Evolutionary conservation across 2,888 invertebrate species (phyloP), one percentile per base, ranked within the genome.

Genomic region (Tuberolachnus salignus): DNA sequence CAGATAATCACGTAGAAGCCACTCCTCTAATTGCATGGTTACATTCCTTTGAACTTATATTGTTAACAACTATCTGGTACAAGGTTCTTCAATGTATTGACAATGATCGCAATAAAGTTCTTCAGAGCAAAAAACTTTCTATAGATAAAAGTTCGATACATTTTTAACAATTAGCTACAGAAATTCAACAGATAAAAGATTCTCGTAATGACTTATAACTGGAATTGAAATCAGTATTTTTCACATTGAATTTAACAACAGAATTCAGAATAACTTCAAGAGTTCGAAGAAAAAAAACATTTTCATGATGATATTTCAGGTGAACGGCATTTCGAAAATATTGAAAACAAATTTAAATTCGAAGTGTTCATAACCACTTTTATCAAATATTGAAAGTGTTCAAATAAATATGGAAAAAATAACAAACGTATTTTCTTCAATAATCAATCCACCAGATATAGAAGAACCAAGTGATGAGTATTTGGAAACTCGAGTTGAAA

Each of bases 271-370:
- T 63, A 63, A 63, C 63, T 63, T 63, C 63, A 63, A 63, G 63
- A 63, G 63, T 63, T 63, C 63, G 63, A 63, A 63, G 44, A 63
- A 63, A 63, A 63, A 63, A 63, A 63, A n/a, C 63, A 63, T 63
- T 63, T 63, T 44, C 63, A 63, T 13, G 44, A 63, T 63, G 63
- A 63, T 63, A 63, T 63, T 63, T 44, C 6, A 63, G 63, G 44
- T 44, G 63, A 63, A 63, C 44, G 44, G 63, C 44, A 19, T 63
- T 63, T 63, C 63, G 19, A 44, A 13, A 19, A 63, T 63, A 63
- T 63, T 44, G 44, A 63, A 63, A 63, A 44, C 19, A 63, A 63
- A 44, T 63, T 63, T 63, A 44, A 63, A 63, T 42, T 63, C 44
- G 63, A 63, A 63, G 63, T 63, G 42, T 63, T 63, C 19, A 6